Conservation (phyloP, 2,888 invertebrate species). For the Oegoconia quadripuncta region DNA sequence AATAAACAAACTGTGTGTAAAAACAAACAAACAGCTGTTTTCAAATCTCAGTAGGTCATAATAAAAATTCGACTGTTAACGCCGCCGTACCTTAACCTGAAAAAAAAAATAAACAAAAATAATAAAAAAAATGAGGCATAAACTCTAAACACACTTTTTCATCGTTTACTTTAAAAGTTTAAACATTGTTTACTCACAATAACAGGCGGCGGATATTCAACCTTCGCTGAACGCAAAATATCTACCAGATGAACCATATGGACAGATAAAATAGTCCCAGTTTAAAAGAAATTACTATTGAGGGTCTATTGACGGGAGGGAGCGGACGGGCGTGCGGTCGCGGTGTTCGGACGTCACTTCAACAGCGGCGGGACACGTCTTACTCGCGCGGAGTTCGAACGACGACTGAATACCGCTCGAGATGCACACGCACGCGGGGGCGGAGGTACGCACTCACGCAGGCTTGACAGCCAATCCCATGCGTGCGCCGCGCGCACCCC, state of each 20-base stretch:
- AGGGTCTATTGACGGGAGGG: constrained; percentile 41
- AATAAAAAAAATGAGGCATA: constrained; percentile 14
- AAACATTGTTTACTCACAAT: constrained; percentile 82
- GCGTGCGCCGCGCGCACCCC: constrained; percentile 78
- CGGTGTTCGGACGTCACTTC: constrained; percentile 52
- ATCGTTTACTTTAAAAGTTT: constrained; percentile 17
- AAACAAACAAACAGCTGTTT: background rate
- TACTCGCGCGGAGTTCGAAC: constrained; percentile 50
- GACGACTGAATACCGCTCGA: constrained; percentile 62
- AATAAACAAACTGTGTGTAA: no score
- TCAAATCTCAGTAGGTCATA: no score
- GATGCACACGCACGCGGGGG: constrained; percentile 70
- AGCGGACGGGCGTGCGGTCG: constrained; percentile 46
- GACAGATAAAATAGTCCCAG: constrained; percentile 75
- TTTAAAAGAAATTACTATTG: constrained; percentile 50
- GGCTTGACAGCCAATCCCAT: constrained; percentile 72
- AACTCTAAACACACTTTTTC: constrained; percentile 21
- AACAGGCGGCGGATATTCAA: constrained; percentile 86
- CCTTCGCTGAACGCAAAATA: constrained; percentile 88
- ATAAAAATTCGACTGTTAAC: no score
- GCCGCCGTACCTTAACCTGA: constrained; percentile 11
- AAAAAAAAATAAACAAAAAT: constrained; percentile 14
- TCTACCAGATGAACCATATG: constrained; percentile 91
- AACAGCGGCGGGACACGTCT: constrained; percentile 45
- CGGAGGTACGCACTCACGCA: constrained; percentile 76